A percentile compares a stretch with the other conserved stretches of the same genome.
Conservation (phyloP, 2,113 vertebrate species). For the Melanostigma gelatinosum region DNA sequence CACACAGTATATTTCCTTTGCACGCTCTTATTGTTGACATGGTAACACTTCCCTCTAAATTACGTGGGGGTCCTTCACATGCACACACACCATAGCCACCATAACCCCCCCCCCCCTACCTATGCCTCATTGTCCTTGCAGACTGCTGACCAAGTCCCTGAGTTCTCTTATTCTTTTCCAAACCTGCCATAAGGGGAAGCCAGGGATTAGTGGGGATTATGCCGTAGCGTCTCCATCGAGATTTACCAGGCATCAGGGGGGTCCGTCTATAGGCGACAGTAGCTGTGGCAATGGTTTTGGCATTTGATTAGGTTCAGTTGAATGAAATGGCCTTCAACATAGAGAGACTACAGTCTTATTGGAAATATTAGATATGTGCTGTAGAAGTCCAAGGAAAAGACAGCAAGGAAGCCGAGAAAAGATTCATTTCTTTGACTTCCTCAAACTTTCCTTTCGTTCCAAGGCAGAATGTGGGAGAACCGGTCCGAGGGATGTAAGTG, state of each 20-base stretch:
- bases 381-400: not conserved
- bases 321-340: not conserved
- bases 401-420: not conserved
- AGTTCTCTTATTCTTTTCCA: conserved; percentile 52
- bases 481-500: conserved; percentile 22
- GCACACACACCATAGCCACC: conserved; percentile 18
- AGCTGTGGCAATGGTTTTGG: conserved; percentile 46
- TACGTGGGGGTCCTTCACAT: conserved; percentile 65
- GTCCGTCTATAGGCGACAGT: conserved; percentile 41
- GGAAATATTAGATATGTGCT: not conserved
- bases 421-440: not conserved
- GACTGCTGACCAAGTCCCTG: conserved; percentile 57
- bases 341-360: not conserved
- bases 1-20: conserved; percentile 57
- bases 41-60: conserved; percentile 74
- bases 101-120: not conserved
- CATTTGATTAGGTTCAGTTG: conserved; percentile 3
- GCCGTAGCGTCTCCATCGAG: conserved; percentile 50
- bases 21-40: conserved; percentile 66
- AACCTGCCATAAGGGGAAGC: conserved; percentile 66
- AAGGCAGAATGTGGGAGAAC: conserved; percentile 60
- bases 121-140: conserved; percentile 42
- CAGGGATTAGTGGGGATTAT: conserved; percentile 73
- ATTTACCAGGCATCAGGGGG: conserved; percentile 37
- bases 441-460: conserved; percentile 23